phyloP scores from a whole-genome alignment of 1,140 invertebrate genomes.

The Drosophila melanogaster region Release_6_plus_ISO1_MT NT_033779.5:1756501-1757000 shows the following conservation, averaged over 20 bases:
- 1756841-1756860: slow-evolving; percentile 47
- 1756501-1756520: too few species aligned
- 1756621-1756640: not conserved
- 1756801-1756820: not conserved
- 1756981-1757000: slow-evolving; percentile 1
- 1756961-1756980: not conserved
- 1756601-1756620: not conserved
- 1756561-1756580: too few species aligned
- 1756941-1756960: slow-evolving; percentile 9
- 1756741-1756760: slow-evolving; percentile 63
- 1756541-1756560: too few species aligned
- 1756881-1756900: slow-evolving; percentile 56
- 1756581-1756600: slow-evolving; percentile 10
- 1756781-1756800: not conserved
- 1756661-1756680: slow-evolving; percentile 52
- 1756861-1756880: slow-evolving; percentile 16
- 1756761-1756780: slow-evolving; percentile 36
- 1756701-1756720: slow-evolving; percentile 64
- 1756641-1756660: slow-evolving; percentile 10
- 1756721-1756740: slow-evolving; percentile 40
- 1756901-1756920: slow-evolving; percentile 44
- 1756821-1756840: slow-evolving; percentile 1
- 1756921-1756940: slow-evolving; percentile 27
- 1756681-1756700: slow-evolving; percentile 65
- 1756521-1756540: too few species aligned